These are phyloP conservation scores for Tragelaphus scriptus DNA, from an alignment of 2,113 vertebrate species.

Conservation along the genomic window DNA sequence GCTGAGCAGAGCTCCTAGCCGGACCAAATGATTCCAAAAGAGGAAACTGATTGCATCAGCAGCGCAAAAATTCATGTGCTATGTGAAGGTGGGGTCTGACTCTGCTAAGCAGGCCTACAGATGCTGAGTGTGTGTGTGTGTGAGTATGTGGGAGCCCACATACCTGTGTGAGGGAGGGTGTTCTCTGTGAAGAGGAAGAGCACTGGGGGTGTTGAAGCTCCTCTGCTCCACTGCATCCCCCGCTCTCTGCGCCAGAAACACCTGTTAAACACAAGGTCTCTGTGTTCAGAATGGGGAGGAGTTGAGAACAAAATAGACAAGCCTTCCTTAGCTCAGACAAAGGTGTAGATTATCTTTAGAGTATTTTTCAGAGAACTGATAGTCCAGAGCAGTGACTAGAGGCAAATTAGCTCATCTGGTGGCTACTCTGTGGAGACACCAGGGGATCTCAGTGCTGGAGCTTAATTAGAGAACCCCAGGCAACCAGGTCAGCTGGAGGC, in stretches of 20 bases:
- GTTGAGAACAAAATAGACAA: background rate
- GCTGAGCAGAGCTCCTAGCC: background rate
- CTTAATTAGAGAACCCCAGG: constrained; percentile 50
- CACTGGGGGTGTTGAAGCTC: background rate
- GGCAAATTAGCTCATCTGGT: constrained; percentile 52
- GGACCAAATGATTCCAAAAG: background rate
- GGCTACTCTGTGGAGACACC: background rate
- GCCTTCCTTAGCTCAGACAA: background rate
- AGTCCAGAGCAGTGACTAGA: constrained; percentile 39
- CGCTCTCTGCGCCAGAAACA: accelerated
- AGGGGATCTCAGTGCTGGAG: background rate
- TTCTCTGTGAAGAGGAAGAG: background rate
- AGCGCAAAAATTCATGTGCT: accelerated
- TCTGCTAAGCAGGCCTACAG: background rate
- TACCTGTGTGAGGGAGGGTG: background rate
- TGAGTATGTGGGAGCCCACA: too few relatives aligned
- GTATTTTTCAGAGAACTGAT: constrained; percentile 3
- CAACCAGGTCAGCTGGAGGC: background rate
- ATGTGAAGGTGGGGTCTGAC: background rate
- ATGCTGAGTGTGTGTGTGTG: background rate
- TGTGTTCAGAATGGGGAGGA: background rate
- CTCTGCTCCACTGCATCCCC: accelerated
- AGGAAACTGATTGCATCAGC: background rate
- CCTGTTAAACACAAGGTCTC: background rate
- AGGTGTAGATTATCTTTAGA: background rate